Conservation (phyloP, 1,140 invertebrate species). For the Ceratoteleas bidentatus region DNA sequence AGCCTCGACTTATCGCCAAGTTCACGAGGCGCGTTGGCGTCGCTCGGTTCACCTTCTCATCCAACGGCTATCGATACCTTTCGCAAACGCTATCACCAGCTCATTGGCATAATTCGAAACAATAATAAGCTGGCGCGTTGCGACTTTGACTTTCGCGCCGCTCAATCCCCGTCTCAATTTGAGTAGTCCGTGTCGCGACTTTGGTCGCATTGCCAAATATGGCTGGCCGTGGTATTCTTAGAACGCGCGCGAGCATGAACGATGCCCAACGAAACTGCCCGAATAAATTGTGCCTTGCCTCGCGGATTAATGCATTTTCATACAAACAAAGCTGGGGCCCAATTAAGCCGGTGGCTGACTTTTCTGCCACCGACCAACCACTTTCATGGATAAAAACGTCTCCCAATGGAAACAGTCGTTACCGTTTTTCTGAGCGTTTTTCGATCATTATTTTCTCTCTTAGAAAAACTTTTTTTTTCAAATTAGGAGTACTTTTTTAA, state of each 20-base stretch:
- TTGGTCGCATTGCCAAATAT: constrained; percentile 71
- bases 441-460: too few relatives aligned
- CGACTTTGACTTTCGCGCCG: constrained; percentile 47
- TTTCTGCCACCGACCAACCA: too few relatives aligned
- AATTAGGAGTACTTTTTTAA: too few relatives aligned
- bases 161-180: constrained; percentile 41
- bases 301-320: constrained; percentile 29
- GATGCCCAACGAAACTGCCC: constrained; percentile 62
- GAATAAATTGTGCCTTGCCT: constrained; percentile 48
- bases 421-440: too few relatives aligned
- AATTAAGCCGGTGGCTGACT: too few relatives aligned
- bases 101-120: constrained; percentile 37
- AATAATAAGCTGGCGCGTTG: constrained; percentile 17
- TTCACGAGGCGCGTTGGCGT: constrained; percentile 23
- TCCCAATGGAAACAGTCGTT: too few relatives aligned
- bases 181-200: constrained; percentile 47
- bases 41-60: constrained; percentile 26
- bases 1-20: constrained; percentile 4
- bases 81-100: constrained; percentile 16
- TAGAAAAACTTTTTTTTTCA: too few relatives aligned
- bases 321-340: constrained; percentile 4
- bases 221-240: constrained; percentile 71
- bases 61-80: constrained; percentile 20
- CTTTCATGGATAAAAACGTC: too few relatives aligned
- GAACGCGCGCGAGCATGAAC: constrained; percentile 63